Evolutionary conservation across 1,140 invertebrate genomes (phyloP).

Genomic region (Drosophila sp.): DNA sequence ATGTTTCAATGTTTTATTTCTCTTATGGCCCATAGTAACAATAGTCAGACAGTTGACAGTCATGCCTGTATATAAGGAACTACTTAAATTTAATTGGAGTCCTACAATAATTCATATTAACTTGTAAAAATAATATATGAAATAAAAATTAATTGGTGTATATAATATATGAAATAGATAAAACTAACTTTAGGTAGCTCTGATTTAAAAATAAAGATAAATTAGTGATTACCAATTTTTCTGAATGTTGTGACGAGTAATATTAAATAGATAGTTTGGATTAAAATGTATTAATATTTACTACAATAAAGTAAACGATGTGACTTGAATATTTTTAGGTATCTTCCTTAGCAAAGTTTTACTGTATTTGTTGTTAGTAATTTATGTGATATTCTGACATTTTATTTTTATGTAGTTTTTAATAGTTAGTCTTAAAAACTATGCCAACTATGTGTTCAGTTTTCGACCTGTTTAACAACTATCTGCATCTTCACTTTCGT

Average conservation of each 20-base stretch:
- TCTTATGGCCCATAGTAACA: slow-evolving; percentile 10
- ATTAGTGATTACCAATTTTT: too few species aligned
- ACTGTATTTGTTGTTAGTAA: background rate
- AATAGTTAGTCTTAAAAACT: slow-evolving; percentile 13
- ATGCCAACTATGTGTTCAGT: slow-evolving; percentile 31
- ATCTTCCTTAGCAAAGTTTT: background rate
- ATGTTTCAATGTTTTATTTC: slow-evolving; percentile 33
- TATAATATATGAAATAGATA: too few species aligned
- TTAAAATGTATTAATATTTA: too few species aligned
- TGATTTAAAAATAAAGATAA: too few species aligned
- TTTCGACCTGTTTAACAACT: slow-evolving; percentile 56
- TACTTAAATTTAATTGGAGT: too few species aligned
- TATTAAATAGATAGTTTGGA: too few species aligned
- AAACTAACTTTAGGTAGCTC: too few species aligned
- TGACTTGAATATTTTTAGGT: background rate
- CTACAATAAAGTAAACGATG: too few species aligned
- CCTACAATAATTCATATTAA: too few species aligned
- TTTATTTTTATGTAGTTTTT: slow-evolving; percentile 11
- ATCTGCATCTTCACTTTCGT: slow-evolving; percentile 74
- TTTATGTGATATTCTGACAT: slow-evolving; percentile 3
- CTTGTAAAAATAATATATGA: too few species aligned
- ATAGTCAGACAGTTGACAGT: background rate
- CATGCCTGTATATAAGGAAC: background rate
- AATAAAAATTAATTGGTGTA: too few species aligned
- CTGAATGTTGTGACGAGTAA: too few species aligned